These are phyloP conservation scores for Himantopus leucocephalus DNA, from an alignment of 2,113 vertebrate genomes.

Conservation along the genomic window DNA sequence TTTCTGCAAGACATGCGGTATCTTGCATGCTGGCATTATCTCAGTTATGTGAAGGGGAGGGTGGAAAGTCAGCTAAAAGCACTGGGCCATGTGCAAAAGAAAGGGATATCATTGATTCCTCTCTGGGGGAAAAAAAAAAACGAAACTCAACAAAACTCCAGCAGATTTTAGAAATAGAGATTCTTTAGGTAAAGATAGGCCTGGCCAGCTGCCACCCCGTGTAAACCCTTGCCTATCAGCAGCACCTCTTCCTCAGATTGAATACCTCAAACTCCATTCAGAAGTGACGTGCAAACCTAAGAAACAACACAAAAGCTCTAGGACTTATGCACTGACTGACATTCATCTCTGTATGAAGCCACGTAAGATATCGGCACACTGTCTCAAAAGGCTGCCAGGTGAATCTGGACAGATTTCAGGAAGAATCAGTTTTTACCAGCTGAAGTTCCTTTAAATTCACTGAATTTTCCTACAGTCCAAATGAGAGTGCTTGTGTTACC, in stretches of 20 bases:
- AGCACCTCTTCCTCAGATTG: not conserved
- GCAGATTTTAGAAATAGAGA: not conserved
- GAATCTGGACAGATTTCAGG: not conserved
- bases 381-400: not conserved
- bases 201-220: not conserved
- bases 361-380: not conserved
- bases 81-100: not conserved
- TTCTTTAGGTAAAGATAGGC: not conserved
- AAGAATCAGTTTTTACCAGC: not conserved
- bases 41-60: not conserved
- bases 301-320: not conserved
- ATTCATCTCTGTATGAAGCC: not conserved
- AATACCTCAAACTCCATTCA: not conserved
- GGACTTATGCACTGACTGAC: fast-evolving
- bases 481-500: not conserved
- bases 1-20: not conserved
- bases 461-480: not conserved
- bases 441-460: not conserved
- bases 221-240: not conserved
- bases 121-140: not conserved
- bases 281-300: not conserved
- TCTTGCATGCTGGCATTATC: not conserved
- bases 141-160: not conserved
- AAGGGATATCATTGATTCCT: not conserved
- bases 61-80: not conserved